Evolutionary conservation across 1,140 invertebrate genomes (phyloP), one percentile per base, ranked within the genome.

Genomic region (Chlorops oryzae): DNA sequence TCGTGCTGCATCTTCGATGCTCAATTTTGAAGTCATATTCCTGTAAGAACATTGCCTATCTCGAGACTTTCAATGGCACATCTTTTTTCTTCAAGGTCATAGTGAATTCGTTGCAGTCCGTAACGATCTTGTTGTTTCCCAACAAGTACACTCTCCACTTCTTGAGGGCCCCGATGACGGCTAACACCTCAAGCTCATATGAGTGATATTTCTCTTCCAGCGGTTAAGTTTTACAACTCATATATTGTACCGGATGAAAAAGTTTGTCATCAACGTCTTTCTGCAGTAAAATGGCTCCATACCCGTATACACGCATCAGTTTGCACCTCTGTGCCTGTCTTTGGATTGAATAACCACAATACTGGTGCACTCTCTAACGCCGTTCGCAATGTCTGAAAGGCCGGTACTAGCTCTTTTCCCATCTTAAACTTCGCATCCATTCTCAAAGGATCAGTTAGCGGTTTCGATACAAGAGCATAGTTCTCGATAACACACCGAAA

Each of bases 281-380:
- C 56, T 74, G 68, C 9, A 65, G 50, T 13, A 72, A 23, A 0
- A 70, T 47, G 12, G 63, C 62, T 22, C 61, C 60, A 41, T 63
- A 65, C 4, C 59, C 62, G 6, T 57, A 32, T 21, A 15, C 40
- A 34, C 5, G 28, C 28, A 15, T 32, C 28, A 32, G 9, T 32
- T 9, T 32, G 28, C 28, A 32, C 28, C 15, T 32, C 28, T 9
- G 28, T 32, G 9, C 15, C 28, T 32, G 28, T 15, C 9, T 32
- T 32, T 10, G 28, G 28, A 32, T 32, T 32, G 28, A 32, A 32
- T 15, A 32, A 32, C 28, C 15, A 10, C 15, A 32, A 32, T 9
- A 32, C 28, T 32, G 28, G 28, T 32, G 28, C 28, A 10, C 15
- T 32, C 9, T 32, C 15, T 9, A 32, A 15, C 28, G 9, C 28